Evolutionary conservation across 2,888 invertebrate genomes (phyloP), one percentile per base, ranked within the genome.

Genomic region (Hetaerina titia): DNA sequence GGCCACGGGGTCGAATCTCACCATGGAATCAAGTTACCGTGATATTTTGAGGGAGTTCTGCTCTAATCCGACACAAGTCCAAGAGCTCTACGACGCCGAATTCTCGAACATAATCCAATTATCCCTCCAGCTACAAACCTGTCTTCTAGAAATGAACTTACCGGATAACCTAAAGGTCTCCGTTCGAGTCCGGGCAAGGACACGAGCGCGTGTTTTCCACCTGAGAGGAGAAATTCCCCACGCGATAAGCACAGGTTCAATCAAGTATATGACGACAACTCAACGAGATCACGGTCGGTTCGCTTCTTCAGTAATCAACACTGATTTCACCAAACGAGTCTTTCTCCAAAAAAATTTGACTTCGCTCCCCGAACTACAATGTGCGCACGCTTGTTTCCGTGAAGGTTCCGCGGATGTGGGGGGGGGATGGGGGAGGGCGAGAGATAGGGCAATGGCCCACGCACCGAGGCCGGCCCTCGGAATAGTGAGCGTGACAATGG

Each of bases 391-490:
- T n/a, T 69, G 69, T 69, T n/a, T 69, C 69, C 11, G 69, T n/a
- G 69, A 22, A 69, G 69, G 69, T 17, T 74, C n/a, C 31, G n/a
- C 31, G 81, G 81, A 13, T 5, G 11, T 13, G 15, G 81, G 25
- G 31, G 9, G 57, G 22, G 88, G 17, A 25, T 17, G 22, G 88
- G 57, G n/a, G 13, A 22, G 89, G n/a, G 57, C 1, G 89, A 22
- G 57, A n/a, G 15, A 88, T 56, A 88, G 56, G 89, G 56, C 57
- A 58, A 89, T 19, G 89, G 57, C 56, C n/a, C 57, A 58, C 56
- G 89, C n/a, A 89, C n/a, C 81, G 81, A 81, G 81, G 81, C 81
- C 81, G 81, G 81, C 81, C 25, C 81, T 81, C 81, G 81, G 81
- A 81, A 81, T 31, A 57, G 57, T 13, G 88, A 89, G 89, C 57